phyloP scores from a whole-genome alignment of 2,797 vertebrate genomes.

The Spinus olivaceus region DNA sequence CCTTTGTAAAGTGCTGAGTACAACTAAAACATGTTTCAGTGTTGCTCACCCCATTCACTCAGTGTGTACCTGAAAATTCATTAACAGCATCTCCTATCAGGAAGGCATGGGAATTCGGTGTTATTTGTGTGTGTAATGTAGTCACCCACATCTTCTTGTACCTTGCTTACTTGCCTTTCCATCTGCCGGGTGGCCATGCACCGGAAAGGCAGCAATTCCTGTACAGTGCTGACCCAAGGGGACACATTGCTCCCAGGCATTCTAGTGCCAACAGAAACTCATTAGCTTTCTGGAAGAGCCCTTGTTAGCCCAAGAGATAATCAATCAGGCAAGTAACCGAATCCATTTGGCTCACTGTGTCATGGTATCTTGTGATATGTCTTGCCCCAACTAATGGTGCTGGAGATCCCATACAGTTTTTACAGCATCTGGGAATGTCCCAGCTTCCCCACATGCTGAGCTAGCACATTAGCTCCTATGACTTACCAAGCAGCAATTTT shows the following conservation, averaged over 20 bases:
- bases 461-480: slow-evolving; percentile 68
- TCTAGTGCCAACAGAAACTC: slow-evolving; percentile 59
- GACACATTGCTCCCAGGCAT: slow-evolving; percentile 27
- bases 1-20: slow-evolving; percentile 5
- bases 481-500: slow-evolving; percentile 74
- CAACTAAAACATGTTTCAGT: slow-evolving; percentile 1
- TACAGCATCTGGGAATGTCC: slow-evolving; percentile 69
- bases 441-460: slow-evolving; percentile 60
- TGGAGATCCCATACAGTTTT: slow-evolving; percentile 60
- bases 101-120: not conserved
- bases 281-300: slow-evolving; percentile 70
- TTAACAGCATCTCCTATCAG: not conserved
- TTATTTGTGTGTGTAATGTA: fast-evolving
- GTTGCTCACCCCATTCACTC: slow-evolving; percentile 1
- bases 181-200: fast-evolving
- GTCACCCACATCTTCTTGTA: not conserved
- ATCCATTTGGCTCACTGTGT: slow-evolving; percentile 76
- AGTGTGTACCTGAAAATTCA: slow-evolving; percentile 32
- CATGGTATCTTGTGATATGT: slow-evolving; percentile 75
- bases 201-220: not conserved
- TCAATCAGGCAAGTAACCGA: slow-evolving; percentile 77
- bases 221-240: slow-evolving; percentile 35
- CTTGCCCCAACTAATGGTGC: slow-evolving; percentile 73
- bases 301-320: slow-evolving; percentile 70
- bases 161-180: not conserved